These are phyloP conservation scores for Zaprionus obscuricornis DNA, from an alignment of 2,888 invertebrate genomes.

Conservation along the genomic window DNA sequence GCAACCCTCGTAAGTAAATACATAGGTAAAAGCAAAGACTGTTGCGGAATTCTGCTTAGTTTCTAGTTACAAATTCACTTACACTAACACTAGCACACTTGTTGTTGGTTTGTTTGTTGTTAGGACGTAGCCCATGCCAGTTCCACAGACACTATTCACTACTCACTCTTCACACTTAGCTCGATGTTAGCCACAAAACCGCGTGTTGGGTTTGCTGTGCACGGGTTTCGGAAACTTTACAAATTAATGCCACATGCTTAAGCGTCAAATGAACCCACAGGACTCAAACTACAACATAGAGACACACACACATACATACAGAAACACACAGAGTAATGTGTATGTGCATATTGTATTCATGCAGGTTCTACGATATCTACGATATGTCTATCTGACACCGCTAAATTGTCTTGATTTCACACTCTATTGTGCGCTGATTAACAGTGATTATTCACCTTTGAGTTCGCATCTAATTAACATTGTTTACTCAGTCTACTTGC, in stretches of 20 bases:
- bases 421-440: slow-evolving; percentile 67
- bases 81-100: not conserved
- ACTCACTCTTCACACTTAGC: not conserved
- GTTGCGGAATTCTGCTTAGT: slow-evolving; percentile 45
- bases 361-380: too few species aligned
- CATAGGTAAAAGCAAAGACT: slow-evolving; percentile 42
- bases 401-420: slow-evolving; percentile 56
- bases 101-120: slow-evolving; percentile 5
- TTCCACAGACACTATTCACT: not conserved
- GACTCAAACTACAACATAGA: slow-evolving; percentile 29
- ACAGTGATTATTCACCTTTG: slow-evolving; percentile 32
- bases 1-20: slow-evolving; percentile 36
- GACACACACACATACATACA: slow-evolving; percentile 4
- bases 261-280: slow-evolving; percentile 56
- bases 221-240: slow-evolving; percentile 28
- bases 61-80: slow-evolving; percentile 22
- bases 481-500: slow-evolving; percentile 33
- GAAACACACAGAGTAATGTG: not conserved
- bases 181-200: slow-evolving; percentile 51
- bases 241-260: slow-evolving; percentile 61
- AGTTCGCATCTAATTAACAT: slow-evolving; percentile 52
- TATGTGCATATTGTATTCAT: slow-evolving; percentile 7
- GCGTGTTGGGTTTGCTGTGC: slow-evolving; percentile 48
- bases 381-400: slow-evolving; percentile 26
- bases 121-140: slow-evolving; percentile 25